These are phyloP conservation scores for Cordilura impudica DNA, from an alignment of 2,888 invertebrate genomes.

Conservation along the genomic window DNA sequence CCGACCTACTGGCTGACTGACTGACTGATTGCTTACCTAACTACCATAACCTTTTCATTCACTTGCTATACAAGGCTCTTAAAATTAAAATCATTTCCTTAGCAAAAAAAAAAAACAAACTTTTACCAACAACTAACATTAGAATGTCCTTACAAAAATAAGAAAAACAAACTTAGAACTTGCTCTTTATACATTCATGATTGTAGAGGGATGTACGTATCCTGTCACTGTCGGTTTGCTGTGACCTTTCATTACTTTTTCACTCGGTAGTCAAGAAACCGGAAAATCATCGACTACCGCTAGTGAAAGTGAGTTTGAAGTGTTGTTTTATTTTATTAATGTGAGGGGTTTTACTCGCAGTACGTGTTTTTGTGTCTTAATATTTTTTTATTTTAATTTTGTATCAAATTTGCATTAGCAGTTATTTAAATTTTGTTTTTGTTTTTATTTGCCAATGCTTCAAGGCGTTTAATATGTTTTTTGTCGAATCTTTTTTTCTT, in stretches of 20 bases:
- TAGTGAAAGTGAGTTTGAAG: constrained; percentile 6
- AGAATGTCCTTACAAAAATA: constrained; percentile 1
- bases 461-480: neutral
- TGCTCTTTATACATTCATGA: neutral
- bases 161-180: neutral
- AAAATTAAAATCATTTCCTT: neutral
- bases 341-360: too few relatives aligned
- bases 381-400: constrained; percentile 24
- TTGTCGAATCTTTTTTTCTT: neutral
- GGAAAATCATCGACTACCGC: constrained; percentile 18
- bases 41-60: constrained; percentile 26
- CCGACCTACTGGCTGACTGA: neutral
- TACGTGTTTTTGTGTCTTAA: neutral
- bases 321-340: too few relatives aligned
- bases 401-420: constrained; percentile 39
- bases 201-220: too few relatives aligned
- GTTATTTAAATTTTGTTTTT: constrained; percentile 5
- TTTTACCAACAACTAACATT: neutral
- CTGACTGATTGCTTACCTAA: neutral
- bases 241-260: constrained; percentile 6
- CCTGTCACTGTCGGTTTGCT: neutral
- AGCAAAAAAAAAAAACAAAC: neutral
- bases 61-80: constrained; percentile 26
- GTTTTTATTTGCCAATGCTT: neutral
- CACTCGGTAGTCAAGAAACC: constrained; percentile 33